These are phyloP conservation scores for Cotesia vestalis DNA, from an alignment of 1,140 invertebrate species.

Conservation along the genomic window DNA sequence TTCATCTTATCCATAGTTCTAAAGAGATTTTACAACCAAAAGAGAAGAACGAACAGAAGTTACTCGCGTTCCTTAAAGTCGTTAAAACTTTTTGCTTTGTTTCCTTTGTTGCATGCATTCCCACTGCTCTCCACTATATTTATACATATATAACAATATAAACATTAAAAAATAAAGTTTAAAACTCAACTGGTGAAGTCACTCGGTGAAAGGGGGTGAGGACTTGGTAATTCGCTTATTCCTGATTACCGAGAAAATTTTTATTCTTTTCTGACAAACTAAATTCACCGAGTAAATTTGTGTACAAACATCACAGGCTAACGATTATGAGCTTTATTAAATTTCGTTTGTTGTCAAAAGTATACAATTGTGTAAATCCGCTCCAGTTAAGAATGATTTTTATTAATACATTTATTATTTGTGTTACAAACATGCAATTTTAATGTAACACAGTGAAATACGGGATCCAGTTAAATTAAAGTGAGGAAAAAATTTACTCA, in stretches of 20 bases:
- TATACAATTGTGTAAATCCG: too few species aligned
- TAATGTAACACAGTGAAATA: constrained; percentile 30
- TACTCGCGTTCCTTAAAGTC: background rate
- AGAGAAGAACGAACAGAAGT: background rate
- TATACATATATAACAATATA: too few species aligned
- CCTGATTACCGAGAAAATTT: background rate
- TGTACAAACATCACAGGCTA: too few species aligned
- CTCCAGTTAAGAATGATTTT: too few species aligned
- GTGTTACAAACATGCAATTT: background rate
- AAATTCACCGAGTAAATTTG: background rate
- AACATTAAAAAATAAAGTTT: too few species aligned
- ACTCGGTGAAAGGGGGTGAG: background rate
- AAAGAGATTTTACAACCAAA: constrained; percentile 16
- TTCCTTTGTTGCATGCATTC: constrained; percentile 26
- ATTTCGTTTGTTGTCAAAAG: too few species aligned
- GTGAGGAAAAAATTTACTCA: constrained; percentile 29
- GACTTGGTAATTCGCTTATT: constrained; percentile 4
- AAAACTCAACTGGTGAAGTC: background rate
- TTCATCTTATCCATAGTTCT: background rate
- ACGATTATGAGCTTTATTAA: too few species aligned
- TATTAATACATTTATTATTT: too few species aligned
- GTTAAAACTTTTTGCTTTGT: constrained; percentile 31
- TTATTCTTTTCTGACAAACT: constrained; percentile 11
- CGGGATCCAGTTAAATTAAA: background rate
- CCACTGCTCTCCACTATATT: background rate